Conservation (phyloP, 1,140 invertebrate species). For the Dreissena rostriformis region DNA sequence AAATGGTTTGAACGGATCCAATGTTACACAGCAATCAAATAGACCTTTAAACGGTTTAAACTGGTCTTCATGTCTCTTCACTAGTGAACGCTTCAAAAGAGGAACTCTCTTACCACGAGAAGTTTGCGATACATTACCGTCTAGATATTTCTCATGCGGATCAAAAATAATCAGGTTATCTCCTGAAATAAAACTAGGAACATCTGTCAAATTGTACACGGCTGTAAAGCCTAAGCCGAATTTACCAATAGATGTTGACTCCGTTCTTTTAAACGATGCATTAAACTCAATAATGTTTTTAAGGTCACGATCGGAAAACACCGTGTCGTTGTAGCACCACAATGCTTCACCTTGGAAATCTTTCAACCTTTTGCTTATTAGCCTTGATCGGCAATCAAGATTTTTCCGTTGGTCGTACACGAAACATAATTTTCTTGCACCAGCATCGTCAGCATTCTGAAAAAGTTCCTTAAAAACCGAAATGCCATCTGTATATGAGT, state of each 20-base stretch:
- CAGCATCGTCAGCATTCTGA: constrained; percentile 82
- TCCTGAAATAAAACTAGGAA: constrained; percentile 35
- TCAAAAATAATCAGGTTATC: constrained; percentile 37
- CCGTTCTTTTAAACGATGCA: constrained; percentile 26
- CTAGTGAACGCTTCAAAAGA: constrained; percentile 15
- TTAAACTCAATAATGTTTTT: constrained; percentile 67
- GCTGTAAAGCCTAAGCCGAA: constrained; percentile 47
- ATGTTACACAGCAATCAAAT: constrained; percentile 65
- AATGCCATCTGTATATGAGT: constrained; percentile 69
- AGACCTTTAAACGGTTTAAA: constrained; percentile 66
- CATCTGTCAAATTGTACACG: constrained; percentile 47
- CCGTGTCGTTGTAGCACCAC: constrained; percentile 71
- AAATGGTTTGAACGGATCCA: constrained; percentile 20
- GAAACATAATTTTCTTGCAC: constrained; percentile 72
- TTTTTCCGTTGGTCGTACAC: constrained; percentile 74
- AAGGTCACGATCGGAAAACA: constrained; percentile 71
- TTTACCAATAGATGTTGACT: constrained; percentile 28
- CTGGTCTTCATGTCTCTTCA: constrained; percentile 20
- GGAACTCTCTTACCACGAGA: neutral
- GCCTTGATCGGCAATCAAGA: constrained; percentile 54
- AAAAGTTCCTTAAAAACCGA: constrained; percentile 75
- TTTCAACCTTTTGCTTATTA: constrained; percentile 68
- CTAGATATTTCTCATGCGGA: constrained; percentile 33
- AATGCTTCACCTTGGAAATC: constrained; percentile 71
- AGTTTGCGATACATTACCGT: neutral